Base-by-base conservation (phyloP, 35 echinoderm and acorn worm genomes). In the Lytechinus variegatus region DNA sequence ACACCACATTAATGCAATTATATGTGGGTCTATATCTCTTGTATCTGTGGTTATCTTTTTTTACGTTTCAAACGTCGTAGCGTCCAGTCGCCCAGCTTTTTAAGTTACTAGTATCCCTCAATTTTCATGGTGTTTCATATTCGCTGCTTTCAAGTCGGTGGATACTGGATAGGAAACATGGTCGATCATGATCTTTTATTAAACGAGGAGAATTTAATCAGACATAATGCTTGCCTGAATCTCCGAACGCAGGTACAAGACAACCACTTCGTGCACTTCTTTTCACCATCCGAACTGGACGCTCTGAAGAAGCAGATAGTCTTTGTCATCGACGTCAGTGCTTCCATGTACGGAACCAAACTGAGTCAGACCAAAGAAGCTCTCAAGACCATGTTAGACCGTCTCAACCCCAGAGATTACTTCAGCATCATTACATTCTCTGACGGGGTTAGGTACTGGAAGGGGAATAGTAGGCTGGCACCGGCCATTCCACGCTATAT, bases 311-410 rank as follows among this genome's bases (percentile, higher is more conserved):
- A 99, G 29, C 95, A 99, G 16, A 57, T 98, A 5, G 96, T 99
- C 1, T 99, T 99, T 52, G 97, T 99, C 54, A 97, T 99, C 53
- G 98, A 99, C 89, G 94, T 98, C 94, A 99, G 98, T 87, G 97
- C 95, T 29, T 99, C 98, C 27, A 99, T 99, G 98, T 95, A 94
- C 11, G 98, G 98, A 1, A 97, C 94, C 19, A 99, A 99, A 91
- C 92, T 99, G 86, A 86, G 95, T 27, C 98, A 99, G 95, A 97
- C 96, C 33, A 99, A 99, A 89, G 98, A 98, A 24, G 97, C 97
- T 27, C 92, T 99, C 1, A 96, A 98, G 72, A 96, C 94, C 29
- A 97, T 98, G 54, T 61, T 99, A n/a, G 95, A 97, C 94, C 94
- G 97, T 60, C 96, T 99, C 11, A 86, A 95, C 11, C 29, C 95